These are phyloP conservation scores for Microcebus tavaratra DNA, from an alignment of 2,113 vertebrate species.

Conservation along the genomic window DNA sequence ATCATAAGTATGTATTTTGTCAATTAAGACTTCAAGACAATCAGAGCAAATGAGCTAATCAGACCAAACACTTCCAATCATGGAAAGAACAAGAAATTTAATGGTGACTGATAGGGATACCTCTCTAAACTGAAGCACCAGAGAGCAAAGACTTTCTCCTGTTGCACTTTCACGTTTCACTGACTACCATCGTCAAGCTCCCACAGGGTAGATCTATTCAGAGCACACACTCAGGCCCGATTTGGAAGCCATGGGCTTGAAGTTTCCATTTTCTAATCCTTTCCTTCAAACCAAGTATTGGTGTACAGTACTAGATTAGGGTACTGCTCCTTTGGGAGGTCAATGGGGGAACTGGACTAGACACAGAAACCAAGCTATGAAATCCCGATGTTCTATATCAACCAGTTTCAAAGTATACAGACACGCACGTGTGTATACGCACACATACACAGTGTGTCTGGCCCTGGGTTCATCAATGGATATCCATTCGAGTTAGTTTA, in stretches of 20 bases:
- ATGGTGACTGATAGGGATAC: rapidly evolving
- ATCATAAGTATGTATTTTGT: not conserved
- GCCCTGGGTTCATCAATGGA: not conserved
- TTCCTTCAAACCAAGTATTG: not conserved
- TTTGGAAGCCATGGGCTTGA: not conserved
- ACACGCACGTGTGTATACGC: rapidly evolving
- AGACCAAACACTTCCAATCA: conserved; percentile 14
- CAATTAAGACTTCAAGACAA: not conserved
- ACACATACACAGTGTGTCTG: too few species aligned
- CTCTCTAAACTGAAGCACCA: not conserved
- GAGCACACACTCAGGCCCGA: not conserved
- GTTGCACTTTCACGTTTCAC: rapidly evolving
- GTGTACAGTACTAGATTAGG: not conserved
- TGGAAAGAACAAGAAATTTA: not conserved
- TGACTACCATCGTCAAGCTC: not conserved
- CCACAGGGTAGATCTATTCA: too few species aligned
- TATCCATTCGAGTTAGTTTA: not conserved
- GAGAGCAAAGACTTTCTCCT: not conserved
- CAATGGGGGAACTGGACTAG: not conserved
- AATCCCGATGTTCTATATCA: rapidly evolving
- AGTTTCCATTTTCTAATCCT: not conserved
- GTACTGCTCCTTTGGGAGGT: not conserved
- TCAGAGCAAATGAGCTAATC: conserved; percentile 1
- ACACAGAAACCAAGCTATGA: not conserved
- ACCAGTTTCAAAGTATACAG: not conserved